These are phyloP conservation scores for Epinephelus moara DNA, from an alignment of 2,113 vertebrate genomes.

Conservation along the genomic window DNA sequence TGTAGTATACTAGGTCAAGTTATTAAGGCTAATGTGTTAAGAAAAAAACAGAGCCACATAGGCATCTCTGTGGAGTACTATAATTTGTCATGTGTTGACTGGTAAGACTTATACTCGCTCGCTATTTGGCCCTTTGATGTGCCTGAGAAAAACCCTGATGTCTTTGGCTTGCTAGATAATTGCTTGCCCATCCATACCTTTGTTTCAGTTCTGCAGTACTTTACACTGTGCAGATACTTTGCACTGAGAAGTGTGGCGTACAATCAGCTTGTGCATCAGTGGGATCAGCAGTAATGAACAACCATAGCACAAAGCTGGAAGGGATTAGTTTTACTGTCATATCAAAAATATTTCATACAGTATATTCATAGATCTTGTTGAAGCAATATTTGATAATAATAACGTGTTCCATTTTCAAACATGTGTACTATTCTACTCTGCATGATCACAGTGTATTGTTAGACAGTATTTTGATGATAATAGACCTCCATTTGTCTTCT, in stretches of 20 bases:
- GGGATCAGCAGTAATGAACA: background rate
- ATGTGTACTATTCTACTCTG: background rate
- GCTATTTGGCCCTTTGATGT: background rate
- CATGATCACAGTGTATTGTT: background rate
- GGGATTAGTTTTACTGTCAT: background rate
- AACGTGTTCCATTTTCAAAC: background rate
- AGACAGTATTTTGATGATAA: conserved; percentile 3
- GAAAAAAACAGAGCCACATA: background rate
- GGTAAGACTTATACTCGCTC: background rate
- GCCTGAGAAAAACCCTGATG: background rate
- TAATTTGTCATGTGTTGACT: background rate
- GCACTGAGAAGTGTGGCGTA: background rate
- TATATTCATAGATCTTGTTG: background rate
- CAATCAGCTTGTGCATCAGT: background rate
- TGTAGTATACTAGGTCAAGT: background rate
- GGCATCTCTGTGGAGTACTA: background rate
- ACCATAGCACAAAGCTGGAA: too few species aligned
- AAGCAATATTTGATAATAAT: background rate
- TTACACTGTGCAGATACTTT: background rate
- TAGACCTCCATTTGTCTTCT: conserved; percentile 17
- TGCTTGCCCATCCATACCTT: background rate
- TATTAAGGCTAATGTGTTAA: background rate
- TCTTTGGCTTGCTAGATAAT: background rate
- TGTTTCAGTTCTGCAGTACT: background rate
- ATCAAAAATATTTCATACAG: background rate